These are phyloP conservation scores for Leucophora obtusa DNA, from an alignment of 2,888 invertebrate species.

Conservation along the genomic window DNA sequence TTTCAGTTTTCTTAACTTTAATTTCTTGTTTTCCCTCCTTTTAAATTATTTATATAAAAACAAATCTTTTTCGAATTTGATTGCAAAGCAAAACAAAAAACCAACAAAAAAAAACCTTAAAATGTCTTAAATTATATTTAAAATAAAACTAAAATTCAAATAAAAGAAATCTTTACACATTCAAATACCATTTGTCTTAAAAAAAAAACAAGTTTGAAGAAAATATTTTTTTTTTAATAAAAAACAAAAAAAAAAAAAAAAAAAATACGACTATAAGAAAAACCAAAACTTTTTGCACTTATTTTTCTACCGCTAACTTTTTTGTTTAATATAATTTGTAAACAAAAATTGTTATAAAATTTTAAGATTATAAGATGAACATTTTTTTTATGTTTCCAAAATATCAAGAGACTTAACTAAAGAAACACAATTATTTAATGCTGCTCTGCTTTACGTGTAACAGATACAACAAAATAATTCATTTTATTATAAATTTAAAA, in stretches of 20 bases:
- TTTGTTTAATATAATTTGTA: slow-evolving; percentile 38
- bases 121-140: slow-evolving; percentile 35
- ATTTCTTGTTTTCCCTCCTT: not conserved
- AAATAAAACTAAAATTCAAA: slow-evolving; percentile 14
- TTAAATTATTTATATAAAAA: slow-evolving; percentile 29
- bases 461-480: slow-evolving; percentile 9
- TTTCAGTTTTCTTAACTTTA: too few species aligned
- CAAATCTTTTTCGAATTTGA: slow-evolving; percentile 39
- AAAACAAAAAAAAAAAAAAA: slow-evolving; percentile 28
- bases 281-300: slow-evolving; percentile 50
- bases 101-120: slow-evolving; percentile 12
- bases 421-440: slow-evolving; percentile 22
- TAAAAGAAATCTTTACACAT: slow-evolving; percentile 21
- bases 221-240: slow-evolving; percentile 47
- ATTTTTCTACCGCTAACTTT: slow-evolving; percentile 55
- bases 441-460: slow-evolving; percentile 38
- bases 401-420: slow-evolving; percentile 24
- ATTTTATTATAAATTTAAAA: slow-evolving; percentile 4
- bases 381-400: slow-evolving; percentile 16
- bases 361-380: slow-evolving; percentile 8
- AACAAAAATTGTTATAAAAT: slow-evolving; percentile 23
- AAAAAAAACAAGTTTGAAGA: slow-evolving; percentile 35
- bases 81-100: slow-evolving; percentile 35
- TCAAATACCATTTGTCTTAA: slow-evolving; percentile 7
- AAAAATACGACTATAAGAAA: slow-evolving; percentile 11